Evolutionary conservation across 2,797 vertebrate genomes (phyloP), one percentile per base, ranked within the genome.

Genomic region (Bufotes viridis): DNA sequence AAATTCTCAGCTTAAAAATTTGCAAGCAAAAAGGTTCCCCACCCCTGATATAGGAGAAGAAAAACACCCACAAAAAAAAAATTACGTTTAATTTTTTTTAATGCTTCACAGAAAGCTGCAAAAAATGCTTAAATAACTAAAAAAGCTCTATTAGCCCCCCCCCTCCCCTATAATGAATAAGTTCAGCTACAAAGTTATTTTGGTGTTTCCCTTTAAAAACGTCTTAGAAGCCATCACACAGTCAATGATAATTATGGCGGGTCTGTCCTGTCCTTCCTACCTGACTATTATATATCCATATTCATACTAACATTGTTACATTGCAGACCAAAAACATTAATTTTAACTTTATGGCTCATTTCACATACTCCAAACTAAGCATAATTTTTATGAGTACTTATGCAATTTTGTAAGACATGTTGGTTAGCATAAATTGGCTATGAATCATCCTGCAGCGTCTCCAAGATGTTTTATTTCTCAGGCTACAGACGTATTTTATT

Each of bases 341-440:
- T 83, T 83, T 88, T 29, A 83, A 76, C 29, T 87, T 88, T 78
- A 84, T 88, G 75, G 74, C 61, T 88, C 60, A 83, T 83, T 88
- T 79, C 65, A 79, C 81, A 84, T 78, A 88, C 87, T 84, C 61
- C 87, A 88, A 84, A 78, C 81, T 58, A 88, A 88, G 51, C 60
- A 82, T 78, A 58, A 74, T 87, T 87, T 87, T 72, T 87, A 87
- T 84, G 74, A 65, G 70, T 88, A 83, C 75, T 88, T 83, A 84
- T 79, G 53, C 81, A 67, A 88, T 69, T 87, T 88, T 84, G 51
- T 67, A 57, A 78, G 74, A 78, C 81, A 79, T 78, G 63, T 84
- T 88, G 74, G 72, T 78, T 84, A 83, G 53, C 81, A 88, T 88
- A 84, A 79, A 88, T 79, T 84, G 74, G 63, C 87, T 88, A 67